phyloP scores from a whole-genome alignment of 1,140 invertebrate genomes.

The Aphidius gifuensis region DNA sequence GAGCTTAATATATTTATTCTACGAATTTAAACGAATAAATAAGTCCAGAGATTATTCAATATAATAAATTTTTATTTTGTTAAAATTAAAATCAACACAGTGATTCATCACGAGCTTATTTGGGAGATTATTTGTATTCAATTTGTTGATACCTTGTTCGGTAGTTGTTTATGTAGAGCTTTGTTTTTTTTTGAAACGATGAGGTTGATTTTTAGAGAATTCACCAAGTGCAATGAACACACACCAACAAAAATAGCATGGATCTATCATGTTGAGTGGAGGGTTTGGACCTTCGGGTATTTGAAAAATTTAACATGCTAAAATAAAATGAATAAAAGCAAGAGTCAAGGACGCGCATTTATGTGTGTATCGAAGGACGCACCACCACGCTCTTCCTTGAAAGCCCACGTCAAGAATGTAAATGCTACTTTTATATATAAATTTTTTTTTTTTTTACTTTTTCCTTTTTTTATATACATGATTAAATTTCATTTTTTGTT shows the following conservation, averaged over 20 bases:
- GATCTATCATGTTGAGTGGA: constrained; percentile 7
- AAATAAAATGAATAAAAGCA: neutral
- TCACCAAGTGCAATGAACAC: no score
- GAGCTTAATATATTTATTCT: no score
- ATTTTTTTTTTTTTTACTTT: constrained; percentile 10
- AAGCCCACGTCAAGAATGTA: constrained; percentile 21
- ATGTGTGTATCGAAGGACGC: constrained; percentile 21
- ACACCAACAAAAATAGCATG: neutral
- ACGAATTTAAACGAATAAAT: no score
- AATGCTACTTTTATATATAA: constrained; percentile 25
- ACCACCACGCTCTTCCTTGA: constrained; percentile 9
- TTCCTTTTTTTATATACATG: neutral
- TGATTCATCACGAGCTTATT: no score
- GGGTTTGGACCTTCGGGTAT: constrained; percentile 16
- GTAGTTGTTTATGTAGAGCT: no score
- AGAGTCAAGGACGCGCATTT: constrained; percentile 23
- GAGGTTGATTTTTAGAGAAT: no score
- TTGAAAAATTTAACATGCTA: constrained; percentile 19
- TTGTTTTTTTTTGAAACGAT: no score
- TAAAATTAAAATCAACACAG: no score
- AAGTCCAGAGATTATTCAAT: no score
- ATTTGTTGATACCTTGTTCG: no score
- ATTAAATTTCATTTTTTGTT: neutral
- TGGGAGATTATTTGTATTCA: no score
- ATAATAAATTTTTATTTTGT: no score